phyloP scores from a whole-genome alignment of 2,797 vertebrate genomes.

The Arnoldichthys spilopterus region DNA sequence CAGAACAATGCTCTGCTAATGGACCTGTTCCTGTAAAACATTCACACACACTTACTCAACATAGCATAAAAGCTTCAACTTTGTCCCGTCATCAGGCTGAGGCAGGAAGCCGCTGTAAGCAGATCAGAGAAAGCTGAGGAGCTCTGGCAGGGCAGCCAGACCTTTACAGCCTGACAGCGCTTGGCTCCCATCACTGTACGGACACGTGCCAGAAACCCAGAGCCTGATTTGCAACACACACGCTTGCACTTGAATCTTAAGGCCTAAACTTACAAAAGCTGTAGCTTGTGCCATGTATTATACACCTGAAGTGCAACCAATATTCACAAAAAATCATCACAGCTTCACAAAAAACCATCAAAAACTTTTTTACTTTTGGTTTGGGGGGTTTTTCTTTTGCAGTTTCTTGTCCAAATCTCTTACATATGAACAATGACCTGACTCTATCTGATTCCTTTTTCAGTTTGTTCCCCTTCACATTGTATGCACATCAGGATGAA shows the following conservation, averaged over 20 bases:
- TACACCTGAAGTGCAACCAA: neutral
- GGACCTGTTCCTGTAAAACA: slow-evolving; percentile 52
- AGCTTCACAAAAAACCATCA: too few relatives aligned
- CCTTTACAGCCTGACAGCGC: slow-evolving; percentile 13
- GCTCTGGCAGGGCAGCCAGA: slow-evolving; percentile 21
- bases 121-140: slow-evolving; percentile 19
- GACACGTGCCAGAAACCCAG: slow-evolving; percentile 7
- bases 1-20: slow-evolving; percentile 53
- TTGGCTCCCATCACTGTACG: neutral
- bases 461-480: too few relatives aligned
- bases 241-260: neutral
- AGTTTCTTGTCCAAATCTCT: too few relatives aligned
- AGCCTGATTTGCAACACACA: slow-evolving; percentile 11
- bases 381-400: too few relatives aligned
- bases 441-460: too few relatives aligned
- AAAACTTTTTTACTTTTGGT: neutral
- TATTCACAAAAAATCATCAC: too few relatives aligned
- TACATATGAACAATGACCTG: too few relatives aligned
- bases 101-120: slow-evolving; percentile 5
- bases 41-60: slow-evolving; percentile 17
- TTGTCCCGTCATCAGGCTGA: slow-evolving; percentile 10
- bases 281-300: neutral
- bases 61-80: slow-evolving; percentile 11
- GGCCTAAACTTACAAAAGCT: neutral
- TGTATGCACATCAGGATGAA: too few relatives aligned